These are phyloP conservation scores for Mesochorus sp. DNA, from an alignment of 2,888 invertebrate species.

Conservation along the genomic window DNA sequence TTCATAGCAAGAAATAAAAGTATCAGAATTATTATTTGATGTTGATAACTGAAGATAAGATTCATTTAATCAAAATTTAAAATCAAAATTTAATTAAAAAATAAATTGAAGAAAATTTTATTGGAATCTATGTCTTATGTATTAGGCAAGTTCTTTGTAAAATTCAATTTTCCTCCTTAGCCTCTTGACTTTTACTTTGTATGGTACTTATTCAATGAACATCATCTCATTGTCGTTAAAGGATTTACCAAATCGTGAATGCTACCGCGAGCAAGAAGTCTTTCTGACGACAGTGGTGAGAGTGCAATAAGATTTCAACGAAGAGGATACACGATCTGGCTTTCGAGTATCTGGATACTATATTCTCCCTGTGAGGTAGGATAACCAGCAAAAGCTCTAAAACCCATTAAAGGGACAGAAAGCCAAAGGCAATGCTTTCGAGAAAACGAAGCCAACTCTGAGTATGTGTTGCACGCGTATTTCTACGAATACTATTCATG, in stretches of 20 bases:
- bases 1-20: not conserved
- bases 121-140: too few relatives aligned
- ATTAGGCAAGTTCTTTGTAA: too few relatives aligned
- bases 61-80: too few relatives aligned
- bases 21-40: too few relatives aligned
- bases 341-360: conserved; percentile 15
- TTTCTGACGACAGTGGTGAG: conserved; percentile 46
- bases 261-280: conserved; percentile 6
- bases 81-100: too few relatives aligned
- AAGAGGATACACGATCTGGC: conserved; percentile 26
- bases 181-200: conserved; percentile 43
- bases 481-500: not conserved
- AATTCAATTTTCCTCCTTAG: not conserved
- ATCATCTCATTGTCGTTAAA: not conserved
- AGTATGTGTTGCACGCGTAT: not conserved
- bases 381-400: conserved; percentile 33
- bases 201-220: conserved; percentile 27
- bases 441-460: conserved; percentile 6
- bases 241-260: conserved; percentile 15
- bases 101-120: not conserved
- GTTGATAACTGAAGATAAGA: too few relatives aligned
- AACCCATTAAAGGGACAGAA: conserved; percentile 49
- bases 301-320: conserved; percentile 35
- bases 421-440: conserved; percentile 22
- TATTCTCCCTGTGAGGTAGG: not conserved